phyloP scores from a whole-genome alignment of 2,113 vertebrate species.

The Parotia lawesii region DNA sequence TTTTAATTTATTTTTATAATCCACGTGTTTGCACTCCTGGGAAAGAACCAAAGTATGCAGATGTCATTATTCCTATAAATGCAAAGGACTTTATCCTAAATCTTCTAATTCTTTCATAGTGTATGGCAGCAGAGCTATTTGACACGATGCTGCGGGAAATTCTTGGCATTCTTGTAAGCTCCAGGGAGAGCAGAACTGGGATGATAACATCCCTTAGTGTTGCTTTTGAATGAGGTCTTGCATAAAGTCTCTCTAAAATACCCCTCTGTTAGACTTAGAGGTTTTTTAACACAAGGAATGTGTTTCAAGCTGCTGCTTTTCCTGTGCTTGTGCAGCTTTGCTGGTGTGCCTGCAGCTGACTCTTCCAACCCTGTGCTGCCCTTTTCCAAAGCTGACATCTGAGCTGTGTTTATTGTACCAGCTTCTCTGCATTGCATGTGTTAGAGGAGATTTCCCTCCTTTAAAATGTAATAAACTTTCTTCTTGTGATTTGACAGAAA shows the following conservation, averaged over 20 bases:
- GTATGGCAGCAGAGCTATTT: neutral
- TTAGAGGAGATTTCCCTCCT: neutral
- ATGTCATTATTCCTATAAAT: neutral
- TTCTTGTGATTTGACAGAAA: neutral
- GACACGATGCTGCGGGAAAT: constrained; percentile 40
- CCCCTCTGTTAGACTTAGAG: neutral
- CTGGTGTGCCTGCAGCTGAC: neutral
- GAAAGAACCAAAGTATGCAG: neutral
- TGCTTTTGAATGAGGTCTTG: constrained; percentile 16
- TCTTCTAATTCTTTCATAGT: neutral
- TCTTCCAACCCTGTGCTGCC: neutral
- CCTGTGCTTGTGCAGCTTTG: neutral
- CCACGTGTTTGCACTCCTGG: neutral
- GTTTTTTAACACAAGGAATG: neutral
- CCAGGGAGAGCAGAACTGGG: constrained; percentile 10
- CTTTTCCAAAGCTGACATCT: neutral
- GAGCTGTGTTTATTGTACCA: neutral
- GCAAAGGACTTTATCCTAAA: constrained; percentile 29
- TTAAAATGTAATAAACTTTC: neutral
- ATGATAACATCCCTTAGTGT: constrained; percentile 14
- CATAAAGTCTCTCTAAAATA: neutral
- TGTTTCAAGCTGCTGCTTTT: neutral
- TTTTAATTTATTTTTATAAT: constrained; percentile 2
- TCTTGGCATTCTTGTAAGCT: constrained; percentile 32
- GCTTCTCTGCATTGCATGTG: neutral